These are phyloP conservation scores for Papilio dardanus DNA, from an alignment of 1,140 invertebrate species.

Conservation along the genomic window DNA sequence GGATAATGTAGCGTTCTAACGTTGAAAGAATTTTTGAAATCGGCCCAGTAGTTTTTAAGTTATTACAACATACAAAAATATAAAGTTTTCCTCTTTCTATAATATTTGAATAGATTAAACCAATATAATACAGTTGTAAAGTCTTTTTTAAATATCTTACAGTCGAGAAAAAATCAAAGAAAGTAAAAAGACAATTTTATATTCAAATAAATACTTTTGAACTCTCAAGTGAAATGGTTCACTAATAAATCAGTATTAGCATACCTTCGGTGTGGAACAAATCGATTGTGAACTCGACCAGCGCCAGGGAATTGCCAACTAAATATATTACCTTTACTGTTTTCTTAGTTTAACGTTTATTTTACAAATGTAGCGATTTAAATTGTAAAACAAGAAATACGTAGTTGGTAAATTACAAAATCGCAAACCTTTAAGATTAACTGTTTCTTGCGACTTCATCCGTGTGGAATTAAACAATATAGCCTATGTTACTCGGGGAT, in stretches of 20 bases:
- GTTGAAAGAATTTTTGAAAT: no score
- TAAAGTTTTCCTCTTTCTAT: no score
- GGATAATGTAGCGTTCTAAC: no score
- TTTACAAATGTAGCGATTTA: slow-evolving; percentile 29
- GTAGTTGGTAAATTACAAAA: not conserved
- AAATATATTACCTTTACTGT: not conserved
- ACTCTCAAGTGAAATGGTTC: slow-evolving; percentile 5
- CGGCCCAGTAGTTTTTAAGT: no score
- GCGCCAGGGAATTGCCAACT: not conserved
- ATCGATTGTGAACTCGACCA: not conserved
- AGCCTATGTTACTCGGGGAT: no score
- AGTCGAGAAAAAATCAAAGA: not conserved
- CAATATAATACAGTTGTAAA: no score
- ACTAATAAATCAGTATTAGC: not conserved
- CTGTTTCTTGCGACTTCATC: no score
- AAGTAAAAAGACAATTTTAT: no score
- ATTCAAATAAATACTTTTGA: not conserved
- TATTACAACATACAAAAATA: no score
- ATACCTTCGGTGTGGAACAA: not conserved
- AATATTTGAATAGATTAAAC: no score
- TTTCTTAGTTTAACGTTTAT: not conserved
- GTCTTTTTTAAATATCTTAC: no score
- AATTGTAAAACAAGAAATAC: slow-evolving; percentile 20
- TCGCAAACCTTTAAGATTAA: not conserved
- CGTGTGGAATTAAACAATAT: no score